Base-by-base conservation (phyloP, 2,113 vertebrate genomes). In the Myiozetetes cayanensis region DNA sequence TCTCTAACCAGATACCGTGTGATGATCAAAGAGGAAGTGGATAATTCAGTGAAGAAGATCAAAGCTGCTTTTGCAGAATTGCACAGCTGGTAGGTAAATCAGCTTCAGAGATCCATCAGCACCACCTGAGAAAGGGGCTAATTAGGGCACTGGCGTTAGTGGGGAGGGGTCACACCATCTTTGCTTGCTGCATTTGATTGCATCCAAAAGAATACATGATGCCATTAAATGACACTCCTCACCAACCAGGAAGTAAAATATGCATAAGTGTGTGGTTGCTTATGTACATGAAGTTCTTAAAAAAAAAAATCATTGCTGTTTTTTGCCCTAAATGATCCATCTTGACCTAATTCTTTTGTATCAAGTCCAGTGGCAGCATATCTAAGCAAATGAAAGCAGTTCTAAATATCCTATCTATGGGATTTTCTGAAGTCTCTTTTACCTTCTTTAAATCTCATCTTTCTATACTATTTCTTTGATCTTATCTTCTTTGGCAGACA, bases 1-100 rank as follows among this genome's bases (percentile, higher is more conserved):
- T 98, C 98, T 53, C 96, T 98, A 39, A 98, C 98, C 35, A 97
- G 98, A 85, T 98, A 98, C 1, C 98, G 98, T 4, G 94, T 98
- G 87, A 98, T 98, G 98, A 97, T 98, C 93, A 98, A 98, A 96
- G 98, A 98, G 52, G 98, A 98, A 85, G 98, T 98, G 71, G 98
- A 98, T 91, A 98, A 93, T 86, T 98, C 98, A 2, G 97, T 98
- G 80, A 98, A 98, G 97, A 98, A 98, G 90, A 98, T 98, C 94
- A 98, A 98, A 97, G 97, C 97, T 56, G 98, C 98, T 49, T 98
- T 98, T 95, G 98, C 98, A 27, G 98, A 98, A 62, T 84, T 98
- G 72, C 98, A 98, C 89, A 98, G 97, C 94, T 98, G 98, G 98
- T 98, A 95, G 95, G 98, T 96, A 74, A 76, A 89, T 72, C 25